Base-by-base conservation (phyloP, 2,888 invertebrate species). In the Acanthosoma haemorrhoidale region DNA sequence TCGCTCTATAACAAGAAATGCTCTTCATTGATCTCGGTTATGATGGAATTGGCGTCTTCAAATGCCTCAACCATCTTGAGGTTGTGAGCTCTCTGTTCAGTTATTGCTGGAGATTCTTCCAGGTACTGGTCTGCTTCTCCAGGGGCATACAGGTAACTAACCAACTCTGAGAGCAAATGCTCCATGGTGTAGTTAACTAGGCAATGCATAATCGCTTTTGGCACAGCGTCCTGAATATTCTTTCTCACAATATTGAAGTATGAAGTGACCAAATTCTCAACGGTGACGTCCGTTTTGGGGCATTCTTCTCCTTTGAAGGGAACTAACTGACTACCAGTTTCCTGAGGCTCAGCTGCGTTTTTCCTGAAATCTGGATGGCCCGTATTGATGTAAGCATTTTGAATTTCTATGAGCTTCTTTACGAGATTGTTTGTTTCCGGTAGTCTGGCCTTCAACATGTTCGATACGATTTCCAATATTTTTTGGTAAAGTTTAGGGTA, bases 181-280 rank as follows among this genome's bases (percentile, higher is more conserved):
- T 87, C 83, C 77, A 85, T 83, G 11, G 86, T 83, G 77, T 80
- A 81, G 77, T 87, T 87, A 61, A 87, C 87, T 68, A 88, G 78
- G 78, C 86, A 86, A 77, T 86, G 84, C 87, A 87, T 87, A 71
- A 88, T 84, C 8, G 86, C 84, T 78, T 88, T 88, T 2, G 87
- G 87, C 32, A 87, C 84, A 67, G 81, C 81, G 76, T 87, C 87
- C 78, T 87, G 86, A 73, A 87, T 85, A 72, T 83, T 83, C 77
- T 86, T 86, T 8, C 85, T 81, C 1, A 87, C 84, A 73, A 87
- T 86, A 74, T 83, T 79, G 79, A 87, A 88, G 77, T 88, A 87
- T 0, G 84, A 83, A 73, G 81, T 81, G 75, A 87, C 87, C 60
- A 87, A 79, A 11, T 83, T 79, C 75, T 86, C 85, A 6, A 75